These are phyloP conservation scores for Ips nitidus DNA, from an alignment of 1,140 invertebrate species.

Conservation along the genomic window DNA sequence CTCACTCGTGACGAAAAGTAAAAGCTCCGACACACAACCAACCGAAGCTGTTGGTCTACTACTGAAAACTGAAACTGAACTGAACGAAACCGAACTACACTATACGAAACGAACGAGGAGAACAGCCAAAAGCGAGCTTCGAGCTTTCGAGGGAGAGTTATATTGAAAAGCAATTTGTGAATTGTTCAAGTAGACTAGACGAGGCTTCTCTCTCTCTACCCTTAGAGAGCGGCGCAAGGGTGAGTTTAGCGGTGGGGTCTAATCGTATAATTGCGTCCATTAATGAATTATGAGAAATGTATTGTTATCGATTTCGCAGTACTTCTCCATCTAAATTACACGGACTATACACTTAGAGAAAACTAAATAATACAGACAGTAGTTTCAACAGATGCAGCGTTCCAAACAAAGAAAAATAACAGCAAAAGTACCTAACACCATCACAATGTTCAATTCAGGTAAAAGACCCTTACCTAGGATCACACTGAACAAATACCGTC, in stretches of 20 bases:
- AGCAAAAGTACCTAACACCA: no score
- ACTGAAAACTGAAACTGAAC: no score
- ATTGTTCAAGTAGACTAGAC: slow-evolving; percentile 46
- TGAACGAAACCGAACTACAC: not conserved
- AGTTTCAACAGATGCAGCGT: no score
- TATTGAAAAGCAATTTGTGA: slow-evolving; percentile 52
- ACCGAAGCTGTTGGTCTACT: no score
- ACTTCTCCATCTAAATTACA: not conserved
- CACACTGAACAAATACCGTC: no score
- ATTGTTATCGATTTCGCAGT: slow-evolving; percentile 1
- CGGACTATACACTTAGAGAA: not conserved
- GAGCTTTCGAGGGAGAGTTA: slow-evolving; percentile 34
- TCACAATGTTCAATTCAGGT: no score
- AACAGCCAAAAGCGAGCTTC: not conserved
- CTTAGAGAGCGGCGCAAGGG: slow-evolving; percentile 12
- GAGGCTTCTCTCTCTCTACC: slow-evolving; percentile 31
- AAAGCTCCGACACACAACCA: no score
- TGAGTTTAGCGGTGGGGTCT: slow-evolving; percentile 23
- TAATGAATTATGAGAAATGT: slow-evolving; percentile 25
- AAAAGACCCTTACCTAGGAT: no score
- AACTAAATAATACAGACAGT: no score
- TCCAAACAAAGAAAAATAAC: no score
- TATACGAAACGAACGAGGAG: slow-evolving; percentile 9
- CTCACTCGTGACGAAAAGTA: no score
- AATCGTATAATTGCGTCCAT: slow-evolving; percentile 17